Evolutionary conservation across 2,797 vertebrate genomes (phyloP).

Genomic region (Catamblyrhynchus diadema): DNA sequence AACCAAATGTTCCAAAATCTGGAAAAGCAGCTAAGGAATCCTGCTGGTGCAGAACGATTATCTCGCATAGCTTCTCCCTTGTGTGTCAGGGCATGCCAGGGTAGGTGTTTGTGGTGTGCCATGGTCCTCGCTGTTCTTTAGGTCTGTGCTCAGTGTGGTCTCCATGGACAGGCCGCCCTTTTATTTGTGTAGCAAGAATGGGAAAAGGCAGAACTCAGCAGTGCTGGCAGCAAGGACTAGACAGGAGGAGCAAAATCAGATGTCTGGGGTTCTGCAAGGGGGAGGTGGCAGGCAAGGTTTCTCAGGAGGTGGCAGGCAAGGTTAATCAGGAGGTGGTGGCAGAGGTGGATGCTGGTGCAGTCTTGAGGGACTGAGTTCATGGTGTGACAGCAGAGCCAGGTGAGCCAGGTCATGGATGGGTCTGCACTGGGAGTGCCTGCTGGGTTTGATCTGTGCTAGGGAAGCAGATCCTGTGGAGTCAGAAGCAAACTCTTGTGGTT

Average conservation of each 20-base stretch:
- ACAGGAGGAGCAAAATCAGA: neutral
- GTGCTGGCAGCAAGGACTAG: neutral
- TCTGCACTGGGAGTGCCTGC: neutral
- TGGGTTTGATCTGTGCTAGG: neutral
- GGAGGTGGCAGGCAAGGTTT: neutral
- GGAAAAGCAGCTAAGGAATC: neutral
- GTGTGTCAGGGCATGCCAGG: neutral
- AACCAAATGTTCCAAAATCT: neutral
- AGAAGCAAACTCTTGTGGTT: conserved; percentile 21
- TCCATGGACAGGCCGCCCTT: neutral
- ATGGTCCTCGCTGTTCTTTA: neutral
- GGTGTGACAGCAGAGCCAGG: neutral
- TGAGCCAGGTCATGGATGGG: neutral
- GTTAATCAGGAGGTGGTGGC: neutral
- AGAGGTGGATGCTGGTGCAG: neutral
- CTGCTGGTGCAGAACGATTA: neutral
- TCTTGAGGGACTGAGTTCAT: neutral
- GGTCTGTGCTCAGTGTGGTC: neutral
- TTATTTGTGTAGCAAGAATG: neutral
- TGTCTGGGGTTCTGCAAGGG: neutral
- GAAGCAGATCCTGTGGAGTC: neutral
- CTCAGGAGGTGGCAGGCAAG: neutral
- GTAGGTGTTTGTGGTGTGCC: neutral
- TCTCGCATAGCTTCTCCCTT: neutral
- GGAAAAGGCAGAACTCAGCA: neutral